Evolutionary conservation across 2,113 vertebrate genomes (phyloP).

Genomic region (Phylloscopus trochiloides): DNA sequence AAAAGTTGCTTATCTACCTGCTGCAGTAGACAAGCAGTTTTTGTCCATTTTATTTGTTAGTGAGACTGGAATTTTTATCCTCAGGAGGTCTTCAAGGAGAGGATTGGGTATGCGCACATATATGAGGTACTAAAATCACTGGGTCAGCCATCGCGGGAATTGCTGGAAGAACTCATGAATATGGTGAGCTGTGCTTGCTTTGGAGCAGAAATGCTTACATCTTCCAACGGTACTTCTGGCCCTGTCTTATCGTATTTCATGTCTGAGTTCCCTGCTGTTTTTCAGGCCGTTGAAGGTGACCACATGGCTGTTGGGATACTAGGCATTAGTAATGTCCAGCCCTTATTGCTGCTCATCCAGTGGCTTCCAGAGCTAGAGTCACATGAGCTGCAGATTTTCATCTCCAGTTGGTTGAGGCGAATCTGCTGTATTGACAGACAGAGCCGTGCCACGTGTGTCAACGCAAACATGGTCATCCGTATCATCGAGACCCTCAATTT

Average conservation of each 20-base stretch:
- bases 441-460: conserved; percentile 92
- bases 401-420: conserved; percentile 89
- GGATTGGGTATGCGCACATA: conserved; percentile 94
- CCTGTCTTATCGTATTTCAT: background rate
- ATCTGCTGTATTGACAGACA: conserved; percentile 93
- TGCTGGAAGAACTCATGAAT: conserved; percentile 97
- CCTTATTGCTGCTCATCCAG: conserved; percentile 90
- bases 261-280: conserved; percentile 53
- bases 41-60: background rate
- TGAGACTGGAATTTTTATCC: conserved; percentile 23
- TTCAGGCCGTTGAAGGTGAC: conserved; percentile 94
- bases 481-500: conserved; percentile 81
- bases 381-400: conserved; percentile 88
- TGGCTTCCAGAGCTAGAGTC: conserved; percentile 95
- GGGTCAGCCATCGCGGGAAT: conserved; percentile 87
- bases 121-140: conserved; percentile 92
- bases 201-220: background rate
- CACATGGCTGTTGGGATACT: conserved; percentile 93
- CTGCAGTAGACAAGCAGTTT: background rate
- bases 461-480: conserved; percentile 86
- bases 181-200: conserved; percentile 82
- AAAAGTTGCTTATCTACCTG: background rate
- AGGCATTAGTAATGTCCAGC: conserved; percentile 96
- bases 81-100: conserved; percentile 98
- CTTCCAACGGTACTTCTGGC: background rate